Evolutionary conservation across 2,113 vertebrate genomes (phyloP).

Genomic region (Rhombomys opimus): DNA sequence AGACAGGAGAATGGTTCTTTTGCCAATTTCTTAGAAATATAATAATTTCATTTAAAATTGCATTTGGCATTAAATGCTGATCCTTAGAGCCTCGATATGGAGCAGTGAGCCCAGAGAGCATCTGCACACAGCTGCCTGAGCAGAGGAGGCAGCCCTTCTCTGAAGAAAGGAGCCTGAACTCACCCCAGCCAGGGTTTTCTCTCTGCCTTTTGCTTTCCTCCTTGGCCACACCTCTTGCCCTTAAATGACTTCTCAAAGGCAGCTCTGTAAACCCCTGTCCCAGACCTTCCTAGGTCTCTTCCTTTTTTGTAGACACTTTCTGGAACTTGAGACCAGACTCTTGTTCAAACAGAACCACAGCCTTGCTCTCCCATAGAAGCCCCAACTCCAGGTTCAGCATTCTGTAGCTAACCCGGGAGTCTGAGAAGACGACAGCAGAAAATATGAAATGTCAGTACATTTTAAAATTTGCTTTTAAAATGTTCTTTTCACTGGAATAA

Average conservation of each 20-base stretch:
- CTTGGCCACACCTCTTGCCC: not conserved
- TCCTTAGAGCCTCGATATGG: not conserved
- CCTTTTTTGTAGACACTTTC: not conserved
- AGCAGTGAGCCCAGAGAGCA: not conserved
- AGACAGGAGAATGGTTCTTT: constrained; percentile 20
- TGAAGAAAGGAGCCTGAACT: not conserved
- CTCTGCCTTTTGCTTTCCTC: not conserved
- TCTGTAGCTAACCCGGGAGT: not conserved
- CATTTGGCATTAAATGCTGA: constrained; percentile 46
- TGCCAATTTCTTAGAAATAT: constrained; percentile 52
- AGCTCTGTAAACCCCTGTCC: not conserved
- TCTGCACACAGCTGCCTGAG: not conserved
- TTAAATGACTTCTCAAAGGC: not conserved
- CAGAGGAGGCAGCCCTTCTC: not conserved
- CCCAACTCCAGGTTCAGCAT: not conserved
- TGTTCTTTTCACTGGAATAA: not conserved
- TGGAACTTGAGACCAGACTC: not conserved
- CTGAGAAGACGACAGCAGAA: not conserved
- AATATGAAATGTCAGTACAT: not conserved
- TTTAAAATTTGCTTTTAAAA: not conserved
- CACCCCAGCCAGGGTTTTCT: not conserved
- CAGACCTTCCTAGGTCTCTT: not conserved
- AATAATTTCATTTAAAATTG: constrained; percentile 36
- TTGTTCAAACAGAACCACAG: not conserved
- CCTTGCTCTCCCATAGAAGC: not conserved